Conservation (phyloP, 2,888 invertebrate species). For the Tribolium freemani region DNA sequence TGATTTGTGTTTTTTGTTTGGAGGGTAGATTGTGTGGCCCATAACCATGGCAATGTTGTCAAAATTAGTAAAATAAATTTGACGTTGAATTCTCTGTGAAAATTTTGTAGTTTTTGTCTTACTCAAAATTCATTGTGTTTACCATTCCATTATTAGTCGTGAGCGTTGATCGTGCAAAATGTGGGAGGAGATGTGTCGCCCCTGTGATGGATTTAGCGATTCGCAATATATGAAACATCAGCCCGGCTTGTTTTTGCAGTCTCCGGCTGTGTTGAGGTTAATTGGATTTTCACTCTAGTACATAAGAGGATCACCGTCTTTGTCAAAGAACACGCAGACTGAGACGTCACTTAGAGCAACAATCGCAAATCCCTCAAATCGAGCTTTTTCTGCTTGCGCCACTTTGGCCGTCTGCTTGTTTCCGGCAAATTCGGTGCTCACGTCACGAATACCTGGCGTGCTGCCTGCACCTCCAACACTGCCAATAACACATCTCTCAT, state of each 20-base stretch:
- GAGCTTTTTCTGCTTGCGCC: conserved; percentile 31
- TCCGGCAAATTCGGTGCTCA: conserved; percentile 20
- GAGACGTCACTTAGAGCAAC: conserved; percentile 44
- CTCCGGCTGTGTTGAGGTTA: conserved; percentile 57
- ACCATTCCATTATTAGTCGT: conserved; percentile 33
- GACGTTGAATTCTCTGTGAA: conserved; percentile 36
- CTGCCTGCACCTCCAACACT: conserved; percentile 21
- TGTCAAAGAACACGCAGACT: conserved; percentile 50
- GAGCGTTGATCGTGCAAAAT: conserved; percentile 33
- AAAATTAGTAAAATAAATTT: conserved; percentile 33
- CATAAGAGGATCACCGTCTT: conserved; percentile 54
- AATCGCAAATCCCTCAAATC: conserved; percentile 44
- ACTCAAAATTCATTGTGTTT: conserved; percentile 50
- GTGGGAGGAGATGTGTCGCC: conserved; percentile 50
- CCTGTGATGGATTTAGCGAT: conserved; percentile 43
- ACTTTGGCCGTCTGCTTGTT: conserved; percentile 23
- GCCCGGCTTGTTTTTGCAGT: conserved; percentile 48
- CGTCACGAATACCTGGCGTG: conserved; percentile 34
- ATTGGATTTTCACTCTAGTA: conserved; percentile 55
- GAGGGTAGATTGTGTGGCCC: neutral
- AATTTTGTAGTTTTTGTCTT: conserved; percentile 42
- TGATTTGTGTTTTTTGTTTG: neutral
- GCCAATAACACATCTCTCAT: conserved; percentile 37
- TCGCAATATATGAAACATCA: conserved; percentile 35
- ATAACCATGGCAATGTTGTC: conserved; percentile 19